Base-by-base conservation (phyloP, 2,888 invertebrate species). In the Neria commutata region DNA sequence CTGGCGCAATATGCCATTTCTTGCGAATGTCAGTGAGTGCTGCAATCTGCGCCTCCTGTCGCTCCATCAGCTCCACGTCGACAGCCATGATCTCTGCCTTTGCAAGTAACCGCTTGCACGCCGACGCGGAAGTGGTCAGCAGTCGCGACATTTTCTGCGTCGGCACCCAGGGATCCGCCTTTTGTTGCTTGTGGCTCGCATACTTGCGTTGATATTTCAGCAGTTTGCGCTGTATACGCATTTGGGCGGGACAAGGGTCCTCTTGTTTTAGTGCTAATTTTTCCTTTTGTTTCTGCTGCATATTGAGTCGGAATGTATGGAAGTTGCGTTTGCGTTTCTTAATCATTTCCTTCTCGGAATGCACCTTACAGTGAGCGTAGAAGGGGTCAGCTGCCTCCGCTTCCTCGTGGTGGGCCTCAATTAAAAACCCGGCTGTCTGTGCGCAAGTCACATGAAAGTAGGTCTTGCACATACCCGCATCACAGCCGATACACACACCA, bases 391-490 rank as follows among this genome's bases (percentile, higher is more conserved):
- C 96, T 72, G 94, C 94, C 72, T 94, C 93, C 0, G 89, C 91
- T 78, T 94, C 94, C 74, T 93, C 94, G 0, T 91, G 90, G 78
- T 94, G 93, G 0, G 95, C 94, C 81, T 98, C 97, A 0, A 95
- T 95, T 49, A 98, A 81, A 52, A 96, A 85, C 1, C 98, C 98
- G 71, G 95, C 94, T 29, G 92, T 88, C 83, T 98, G 97, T 1
- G 97, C 97, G 83, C 98, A 99, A 11, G 98, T 98, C 40, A 97
- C 97, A 81, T 99, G 99, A 81, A 98, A 98, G 84, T 92, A 95
- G 0, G 92, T 94, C 75, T 95, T 90, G 84, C 99, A 99, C 88
- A 99, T 91, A 24, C 98, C 99, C 10, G 98, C 98, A 83, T 99
- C 99, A 83, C 99, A 99, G 62, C 93, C 92, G 55, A 98, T 94